Conservation (phyloP, 2,797 vertebrate species). For the Paguma larvata region DNA sequence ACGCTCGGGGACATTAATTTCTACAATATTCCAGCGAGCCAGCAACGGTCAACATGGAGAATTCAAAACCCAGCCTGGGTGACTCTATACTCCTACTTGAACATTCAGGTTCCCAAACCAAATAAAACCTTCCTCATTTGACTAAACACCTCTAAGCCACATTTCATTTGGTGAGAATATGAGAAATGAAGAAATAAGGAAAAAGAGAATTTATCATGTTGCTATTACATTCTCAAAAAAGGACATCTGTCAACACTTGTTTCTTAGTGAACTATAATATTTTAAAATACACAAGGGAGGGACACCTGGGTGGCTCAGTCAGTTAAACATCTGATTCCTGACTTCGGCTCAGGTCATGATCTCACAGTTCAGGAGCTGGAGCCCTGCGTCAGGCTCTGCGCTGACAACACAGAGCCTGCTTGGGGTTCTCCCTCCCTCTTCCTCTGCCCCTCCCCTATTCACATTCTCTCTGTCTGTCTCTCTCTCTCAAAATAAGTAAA, state of each 20-base stretch:
- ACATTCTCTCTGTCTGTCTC: too few species aligned
- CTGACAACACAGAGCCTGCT: too few species aligned
- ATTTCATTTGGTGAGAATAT: slow-evolving; percentile 31
- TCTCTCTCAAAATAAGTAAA: too few species aligned
- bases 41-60: neutral
- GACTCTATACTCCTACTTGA: neutral
- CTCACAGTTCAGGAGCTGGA: too few species aligned
- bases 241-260: neutral
- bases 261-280: neutral
- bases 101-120: slow-evolving; percentile 7
- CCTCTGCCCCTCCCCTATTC: too few species aligned
- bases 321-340: too few species aligned
- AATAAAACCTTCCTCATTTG: neutral
- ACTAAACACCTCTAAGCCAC: neutral
- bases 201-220: neutral
- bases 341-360: too few species aligned
- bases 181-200: slow-evolving; percentile 59
- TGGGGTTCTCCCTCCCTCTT: too few species aligned
- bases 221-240: slow-evolving; percentile 41
- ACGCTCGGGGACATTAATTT: neutral
- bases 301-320: too few species aligned
- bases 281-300: neutral
- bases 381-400: too few species aligned
- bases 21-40: neutral
- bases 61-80: neutral